Conservation (phyloP, 2,113 vertebrate genomes). For the Microcebus griseorufus region DNA sequence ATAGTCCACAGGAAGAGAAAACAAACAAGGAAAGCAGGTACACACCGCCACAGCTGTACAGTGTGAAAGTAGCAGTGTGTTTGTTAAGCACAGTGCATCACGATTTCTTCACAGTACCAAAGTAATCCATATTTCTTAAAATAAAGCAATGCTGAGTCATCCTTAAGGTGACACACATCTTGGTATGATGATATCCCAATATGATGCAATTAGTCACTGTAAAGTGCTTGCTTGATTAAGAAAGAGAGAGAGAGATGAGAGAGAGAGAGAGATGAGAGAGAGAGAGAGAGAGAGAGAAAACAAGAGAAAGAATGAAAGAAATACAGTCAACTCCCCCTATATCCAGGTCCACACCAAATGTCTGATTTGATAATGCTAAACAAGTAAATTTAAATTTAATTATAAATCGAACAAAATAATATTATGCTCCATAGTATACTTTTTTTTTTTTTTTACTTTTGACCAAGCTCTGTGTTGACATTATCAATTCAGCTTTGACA, state of each 20-base stretch:
- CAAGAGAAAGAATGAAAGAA: too few species aligned
- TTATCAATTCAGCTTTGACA: not conserved
- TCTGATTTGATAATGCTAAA: not conserved
- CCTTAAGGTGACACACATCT: not conserved
- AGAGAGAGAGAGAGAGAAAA: not conserved
- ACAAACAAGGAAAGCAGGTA: too few species aligned
- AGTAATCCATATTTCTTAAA: not conserved
- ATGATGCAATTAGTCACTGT: not conserved
- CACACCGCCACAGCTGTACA: rapidly evolving
- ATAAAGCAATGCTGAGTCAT: not conserved
- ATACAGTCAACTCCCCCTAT: rapidly evolving
- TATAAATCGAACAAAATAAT: not conserved
- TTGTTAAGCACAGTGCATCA: too few species aligned
- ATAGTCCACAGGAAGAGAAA: rapidly evolving
- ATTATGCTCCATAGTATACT: not conserved
- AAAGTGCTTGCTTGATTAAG: not conserved
- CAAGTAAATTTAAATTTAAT: not conserved
- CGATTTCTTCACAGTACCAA: not conserved
- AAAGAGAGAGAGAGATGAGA: not conserved
- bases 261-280: too few species aligned
- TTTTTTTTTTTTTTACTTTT: not conserved
- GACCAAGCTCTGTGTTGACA: not conserved
- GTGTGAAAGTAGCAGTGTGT: not conserved
- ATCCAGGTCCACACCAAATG: not conserved
- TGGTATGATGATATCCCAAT: not conserved